Evolutionary conservation across 1,140 invertebrate genomes (phyloP), one percentile per base, ranked within the genome.

Genomic region (Heliothis subflexa): DNA sequence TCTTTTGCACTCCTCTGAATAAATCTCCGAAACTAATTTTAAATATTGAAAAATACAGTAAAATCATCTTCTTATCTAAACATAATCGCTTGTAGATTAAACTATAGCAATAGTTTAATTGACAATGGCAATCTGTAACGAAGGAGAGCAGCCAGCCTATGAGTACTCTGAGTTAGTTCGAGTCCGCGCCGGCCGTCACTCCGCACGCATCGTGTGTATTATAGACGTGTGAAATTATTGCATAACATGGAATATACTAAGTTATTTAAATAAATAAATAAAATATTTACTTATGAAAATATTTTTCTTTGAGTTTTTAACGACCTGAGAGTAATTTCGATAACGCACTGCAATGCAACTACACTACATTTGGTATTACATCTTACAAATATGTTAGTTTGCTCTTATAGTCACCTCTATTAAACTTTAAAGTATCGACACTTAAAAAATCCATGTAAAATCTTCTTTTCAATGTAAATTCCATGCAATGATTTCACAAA

Each of bases 141-240:
- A 83, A 79, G 47, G 91, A 89, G 90, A 84, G 89, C 90, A 92
- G 91, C 91, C 92, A 93, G 92, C 89, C 92, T 93, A 85, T 88
- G 84, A 86, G 82, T 52, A 62, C 71, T 54, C 52, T 59, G 40
- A 10, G 14, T 18, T 28, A 21, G 21, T 25, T 16, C 61, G 61
- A 62, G 61, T 14, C 88, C 92, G 88, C 89, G 73, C 76, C n/a
- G 50, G 61, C 61, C 49, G 62, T 28, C 74, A 88, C 89, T 91
- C 89, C 84, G 75, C 78, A 52, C 62, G 61, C 61, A 61, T 50
- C 12, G 49, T 82, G 83, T 86, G 81, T 84, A 79, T 40, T 40
- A 40, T 75, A 59, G 49, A 76, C 62, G 71, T 82, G 86, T 83
- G 85, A 89, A 91, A 83, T 89, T 85, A 90, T 89, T 92, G 90